Conservation (phyloP, 2,888 invertebrate genomes). For the Margaritifera margaritifera region DNA sequence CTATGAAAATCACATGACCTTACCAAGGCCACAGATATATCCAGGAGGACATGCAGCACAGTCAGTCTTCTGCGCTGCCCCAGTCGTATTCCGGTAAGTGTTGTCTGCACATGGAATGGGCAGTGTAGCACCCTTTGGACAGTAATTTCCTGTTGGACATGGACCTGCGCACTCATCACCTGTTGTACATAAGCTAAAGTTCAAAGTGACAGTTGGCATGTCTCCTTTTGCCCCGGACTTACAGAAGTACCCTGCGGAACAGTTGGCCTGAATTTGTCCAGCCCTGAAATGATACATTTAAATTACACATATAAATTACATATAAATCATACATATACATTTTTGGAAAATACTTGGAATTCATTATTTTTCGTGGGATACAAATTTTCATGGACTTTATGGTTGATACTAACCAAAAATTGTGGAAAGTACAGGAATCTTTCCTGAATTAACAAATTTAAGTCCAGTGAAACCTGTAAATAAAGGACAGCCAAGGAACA, state of each 20-base stretch:
- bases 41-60: conserved; percentile 68
- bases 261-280: conserved; percentile 62
- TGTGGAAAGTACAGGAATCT: too few species aligned
- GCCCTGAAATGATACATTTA: conserved; percentile 42
- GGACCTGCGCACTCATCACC: conserved; percentile 63
- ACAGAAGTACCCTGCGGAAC: conserved; percentile 68
- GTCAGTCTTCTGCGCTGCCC: conserved; percentile 57
- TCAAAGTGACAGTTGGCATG: conserved; percentile 49
- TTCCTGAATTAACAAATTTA: too few species aligned
- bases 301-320: conserved; percentile 4
- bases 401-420: too few species aligned
- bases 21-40: conserved; percentile 62
- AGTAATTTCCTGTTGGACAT: conserved; percentile 68
- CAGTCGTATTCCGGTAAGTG: conserved; percentile 56
- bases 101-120: conserved; percentile 66
- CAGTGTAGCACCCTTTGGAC: conserved; percentile 53
- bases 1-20: conserved; percentile 1
- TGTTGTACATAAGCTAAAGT: conserved; percentile 47
- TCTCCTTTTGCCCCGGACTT: conserved; percentile 61
- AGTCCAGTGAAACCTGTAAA: too few species aligned
- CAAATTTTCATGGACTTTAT: too few species aligned
- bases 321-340: background rate
- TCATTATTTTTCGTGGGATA: too few species aligned
- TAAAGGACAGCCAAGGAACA: too few species aligned
- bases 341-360: too few species aligned